A percentile compares a stretch with the other conserved stretches of the same genome.
Evolutionary conservation across 2,797 vertebrate genomes (phyloP).

Genomic region (Eptatretus atami): DNA sequence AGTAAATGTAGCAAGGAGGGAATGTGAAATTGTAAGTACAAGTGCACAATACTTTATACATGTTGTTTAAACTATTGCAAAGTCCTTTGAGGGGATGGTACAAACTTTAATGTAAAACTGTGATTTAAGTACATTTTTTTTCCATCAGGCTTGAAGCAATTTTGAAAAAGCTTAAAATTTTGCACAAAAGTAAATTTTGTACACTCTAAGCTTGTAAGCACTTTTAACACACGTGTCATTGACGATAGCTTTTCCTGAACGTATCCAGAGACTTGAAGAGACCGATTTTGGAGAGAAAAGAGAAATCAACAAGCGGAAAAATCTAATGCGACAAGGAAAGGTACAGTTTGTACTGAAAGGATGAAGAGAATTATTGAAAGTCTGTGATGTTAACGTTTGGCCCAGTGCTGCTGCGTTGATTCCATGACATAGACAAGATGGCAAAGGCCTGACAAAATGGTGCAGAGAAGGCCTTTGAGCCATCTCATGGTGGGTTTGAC

Average conservation of each 20-base stretch:
- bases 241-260: too few species aligned
- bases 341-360: constrained; percentile 12
- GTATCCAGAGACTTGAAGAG: constrained; percentile 40
- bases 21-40: constrained; percentile 53
- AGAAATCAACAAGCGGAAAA: constrained; percentile 71
- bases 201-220: too few species aligned
- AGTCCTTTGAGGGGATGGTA: background rate
- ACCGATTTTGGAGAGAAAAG: constrained; percentile 74
- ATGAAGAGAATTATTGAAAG: too few species aligned
- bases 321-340: constrained; percentile 74
- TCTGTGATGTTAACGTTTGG: too few species aligned
- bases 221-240: too few species aligned
- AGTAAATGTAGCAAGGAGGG: constrained; percentile 49
- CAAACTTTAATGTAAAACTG: background rate
- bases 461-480: too few species aligned
- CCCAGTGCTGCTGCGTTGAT: too few species aligned
- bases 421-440: too few species aligned
- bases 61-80: background rate
- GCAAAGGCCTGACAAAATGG: too few species aligned
- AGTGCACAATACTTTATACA: background rate
- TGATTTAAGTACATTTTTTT: background rate
- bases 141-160: background rate
- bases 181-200: too few species aligned
- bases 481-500: too few species aligned
- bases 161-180: too few species aligned